Conservation (phyloP, 2,888 invertebrate species). For the Oeneis ivallda region DNA sequence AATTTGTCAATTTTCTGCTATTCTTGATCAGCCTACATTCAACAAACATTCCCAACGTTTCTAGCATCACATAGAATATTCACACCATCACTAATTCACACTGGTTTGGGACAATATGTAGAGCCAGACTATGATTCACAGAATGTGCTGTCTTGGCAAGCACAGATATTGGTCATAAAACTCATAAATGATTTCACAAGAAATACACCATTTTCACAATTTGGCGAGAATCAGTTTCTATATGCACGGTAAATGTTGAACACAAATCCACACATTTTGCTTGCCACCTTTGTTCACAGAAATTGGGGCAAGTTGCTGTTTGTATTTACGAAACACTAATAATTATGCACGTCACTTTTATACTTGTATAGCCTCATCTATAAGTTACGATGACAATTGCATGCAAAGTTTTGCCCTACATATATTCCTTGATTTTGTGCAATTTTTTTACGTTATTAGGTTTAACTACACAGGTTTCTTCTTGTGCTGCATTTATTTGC, state of each 20-base stretch:
- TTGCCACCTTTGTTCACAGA: not conserved
- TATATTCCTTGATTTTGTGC: no score
- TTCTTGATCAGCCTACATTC: no score
- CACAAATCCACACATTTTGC: not conserved
- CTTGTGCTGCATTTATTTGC: no score
- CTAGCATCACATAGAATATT: no score
- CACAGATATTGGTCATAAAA: not conserved
- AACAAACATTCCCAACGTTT: no score
- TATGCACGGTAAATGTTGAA: not conserved
- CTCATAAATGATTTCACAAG: not conserved
- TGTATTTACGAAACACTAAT: constrained; percentile 2
- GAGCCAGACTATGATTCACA: no score
- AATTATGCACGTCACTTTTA: not conserved
- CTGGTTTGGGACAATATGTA: no score
- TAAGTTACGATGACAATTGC: not conserved
- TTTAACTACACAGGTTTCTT: no score
- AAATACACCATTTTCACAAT: not conserved
- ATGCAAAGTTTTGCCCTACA: not conserved
- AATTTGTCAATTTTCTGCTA: no score
- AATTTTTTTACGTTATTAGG: no score
- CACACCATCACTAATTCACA: no score
- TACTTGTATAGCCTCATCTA: not conserved
- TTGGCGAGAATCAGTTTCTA: constrained; percentile 1
- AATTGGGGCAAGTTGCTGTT: constrained; percentile 13
- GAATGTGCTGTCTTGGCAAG: not conserved